Percentiles rank a stretch among this genome's conserved stretches.
These are phyloP conservation scores for Leguminivora glycinivorella DNA, from an alignment of 1,140 invertebrate species.

Conservation along the genomic window DNA sequence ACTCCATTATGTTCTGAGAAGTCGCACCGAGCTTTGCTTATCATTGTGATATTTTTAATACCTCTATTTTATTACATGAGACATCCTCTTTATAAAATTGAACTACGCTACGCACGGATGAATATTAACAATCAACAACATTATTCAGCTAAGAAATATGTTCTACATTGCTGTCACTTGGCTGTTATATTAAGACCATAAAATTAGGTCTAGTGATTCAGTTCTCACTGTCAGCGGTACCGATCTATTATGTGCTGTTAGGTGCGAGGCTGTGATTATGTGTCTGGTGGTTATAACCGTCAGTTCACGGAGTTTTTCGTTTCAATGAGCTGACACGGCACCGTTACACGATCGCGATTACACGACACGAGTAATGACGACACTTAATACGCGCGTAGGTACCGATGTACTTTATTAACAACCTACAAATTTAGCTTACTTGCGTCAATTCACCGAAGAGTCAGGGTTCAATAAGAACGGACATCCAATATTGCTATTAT, in stretches of 20 bases:
- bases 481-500: background rate
- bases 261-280: conserved; percentile 8
- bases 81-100: conserved; percentile 7
- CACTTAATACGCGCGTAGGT: background rate
- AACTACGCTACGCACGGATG: background rate
- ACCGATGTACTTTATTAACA: background rate
- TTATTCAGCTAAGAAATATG: background rate
- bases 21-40: conserved; percentile 29
- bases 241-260: conserved; percentile 15
- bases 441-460: background rate
- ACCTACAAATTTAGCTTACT: background rate
- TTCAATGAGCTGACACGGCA: conserved; percentile 48
- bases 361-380: conserved; percentile 36
- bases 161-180: background rate
- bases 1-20: conserved; percentile 40
- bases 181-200: background rate
- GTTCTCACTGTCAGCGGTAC: conserved; percentile 7
- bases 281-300: conserved; percentile 42
- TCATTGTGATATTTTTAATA: conserved; percentile 32
- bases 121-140: background rate
- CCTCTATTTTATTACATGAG: conserved; percentile 34
- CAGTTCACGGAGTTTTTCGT: conserved; percentile 47
- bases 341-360: conserved; percentile 63
- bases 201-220: conserved; percentile 15
- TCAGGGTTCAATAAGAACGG: background rate